Evolutionary conservation across 2,888 invertebrate genomes (phyloP).

Genomic region (Muschampia plurimacula): DNA sequence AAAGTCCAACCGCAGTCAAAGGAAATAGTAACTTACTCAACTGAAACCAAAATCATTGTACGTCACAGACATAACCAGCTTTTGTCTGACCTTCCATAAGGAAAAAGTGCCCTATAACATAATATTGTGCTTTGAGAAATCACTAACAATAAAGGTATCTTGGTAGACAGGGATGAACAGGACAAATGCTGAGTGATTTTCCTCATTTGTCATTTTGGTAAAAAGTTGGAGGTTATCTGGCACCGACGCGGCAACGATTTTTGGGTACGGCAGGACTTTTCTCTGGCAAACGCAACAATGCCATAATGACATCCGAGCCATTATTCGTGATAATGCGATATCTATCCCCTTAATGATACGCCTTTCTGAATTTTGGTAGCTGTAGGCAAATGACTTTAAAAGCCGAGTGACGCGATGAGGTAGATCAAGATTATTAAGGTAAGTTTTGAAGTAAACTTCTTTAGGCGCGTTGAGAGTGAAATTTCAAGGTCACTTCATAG

Average conservation of each 20-base stretch:
- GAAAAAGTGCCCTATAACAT: neutral
- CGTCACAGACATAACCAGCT: neutral
- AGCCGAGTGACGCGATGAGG: neutral
- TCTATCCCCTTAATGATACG: slow-evolving; percentile 27
- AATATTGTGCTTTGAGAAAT: slow-evolving; percentile 12
- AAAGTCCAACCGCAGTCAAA: neutral
- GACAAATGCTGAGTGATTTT: slow-evolving; percentile 66
- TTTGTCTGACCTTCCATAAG: slow-evolving; percentile 5
- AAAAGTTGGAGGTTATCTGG: slow-evolving; percentile 51
- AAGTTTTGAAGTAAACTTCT: too few relatives aligned
- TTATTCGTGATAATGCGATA: slow-evolving; percentile 24
- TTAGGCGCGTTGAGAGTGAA: too few relatives aligned
- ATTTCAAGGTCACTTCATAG: too few relatives aligned
- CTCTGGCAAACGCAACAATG: slow-evolving; percentile 21
- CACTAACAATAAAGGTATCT: slow-evolving; percentile 36
- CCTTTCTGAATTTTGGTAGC: neutral
- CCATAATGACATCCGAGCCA: slow-evolving; percentile 31
- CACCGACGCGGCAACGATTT: slow-evolving; percentile 35
- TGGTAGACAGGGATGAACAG: slow-evolving; percentile 32
- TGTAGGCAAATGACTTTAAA: neutral
- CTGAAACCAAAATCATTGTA: neutral
- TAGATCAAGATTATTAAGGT: too few relatives aligned
- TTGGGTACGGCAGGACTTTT: slow-evolving; percentile 22
- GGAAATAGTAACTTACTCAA: neutral
- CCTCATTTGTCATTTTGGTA: slow-evolving; percentile 67